phyloP scores from a whole-genome alignment of 2,113 vertebrate species.

The Grallaria varia region DNA sequence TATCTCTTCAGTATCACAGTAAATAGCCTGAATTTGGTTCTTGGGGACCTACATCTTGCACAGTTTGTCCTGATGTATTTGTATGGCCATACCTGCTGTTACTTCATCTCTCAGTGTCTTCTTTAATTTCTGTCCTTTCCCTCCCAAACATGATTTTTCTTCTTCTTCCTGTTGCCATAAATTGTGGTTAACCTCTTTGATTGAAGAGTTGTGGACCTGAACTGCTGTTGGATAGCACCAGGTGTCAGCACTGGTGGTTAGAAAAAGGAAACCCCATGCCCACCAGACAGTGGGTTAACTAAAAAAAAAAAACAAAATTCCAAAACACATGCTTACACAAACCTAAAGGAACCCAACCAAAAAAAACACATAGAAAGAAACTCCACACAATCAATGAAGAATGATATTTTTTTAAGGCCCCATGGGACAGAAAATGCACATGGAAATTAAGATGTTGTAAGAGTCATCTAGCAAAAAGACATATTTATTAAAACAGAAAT shows the following conservation, averaged over 20 bases:
- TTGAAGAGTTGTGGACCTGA: constrained; percentile 6
- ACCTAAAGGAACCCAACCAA: neutral
- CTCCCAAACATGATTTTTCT: neutral
- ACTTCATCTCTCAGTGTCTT: neutral
- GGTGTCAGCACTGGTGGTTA: constrained; percentile 51
- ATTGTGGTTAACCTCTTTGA: constrained; percentile 57
- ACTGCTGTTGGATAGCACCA: constrained; percentile 48
- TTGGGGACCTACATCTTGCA: neutral
- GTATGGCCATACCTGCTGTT: neutral
- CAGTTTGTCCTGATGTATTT: neutral
- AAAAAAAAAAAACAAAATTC: neutral
- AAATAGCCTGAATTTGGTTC: neutral
- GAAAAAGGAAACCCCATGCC: constrained; percentile 47
- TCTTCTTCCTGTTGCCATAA: constrained; percentile 66
- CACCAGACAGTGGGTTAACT: constrained; percentile 54
- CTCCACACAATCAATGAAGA: neutral
- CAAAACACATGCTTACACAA: neutral
- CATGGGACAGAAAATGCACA: neutral
- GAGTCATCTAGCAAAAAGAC: neutral
- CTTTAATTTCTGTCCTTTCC: constrained; percentile 8
- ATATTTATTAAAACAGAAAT: neutral
- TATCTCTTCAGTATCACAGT: neutral
- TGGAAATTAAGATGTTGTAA: neutral
- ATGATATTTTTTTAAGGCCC: neutral
- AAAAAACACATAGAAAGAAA: neutral